Conservation (phyloP, 2,113 vertebrate species). For the Hymenochirus boettgeri region DNA sequence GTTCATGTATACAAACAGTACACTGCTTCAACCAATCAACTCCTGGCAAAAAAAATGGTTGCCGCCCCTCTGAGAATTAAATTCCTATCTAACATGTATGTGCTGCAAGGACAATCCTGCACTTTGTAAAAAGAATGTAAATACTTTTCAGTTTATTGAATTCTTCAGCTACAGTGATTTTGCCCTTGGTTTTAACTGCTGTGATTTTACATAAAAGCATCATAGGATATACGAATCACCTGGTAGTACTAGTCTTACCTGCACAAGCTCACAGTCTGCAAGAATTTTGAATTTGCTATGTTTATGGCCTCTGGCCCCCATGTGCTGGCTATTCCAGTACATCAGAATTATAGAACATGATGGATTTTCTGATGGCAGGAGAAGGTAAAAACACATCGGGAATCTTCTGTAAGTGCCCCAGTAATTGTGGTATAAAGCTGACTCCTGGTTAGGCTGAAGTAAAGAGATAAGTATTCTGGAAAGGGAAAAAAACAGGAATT, state of each 20-base stretch:
- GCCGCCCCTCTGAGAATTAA: not conserved
- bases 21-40: not conserved
- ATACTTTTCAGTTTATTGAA: not conserved
- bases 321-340: not conserved
- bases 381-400: not conserved
- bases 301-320: too few species aligned
- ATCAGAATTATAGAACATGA: not conserved
- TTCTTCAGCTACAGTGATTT: too few species aligned
- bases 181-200: too few species aligned
- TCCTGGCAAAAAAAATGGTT: not conserved
- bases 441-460: not conserved
- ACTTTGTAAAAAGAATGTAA: not conserved
- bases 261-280: too few species aligned
- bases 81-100: not conserved
- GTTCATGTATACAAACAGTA: not conserved
- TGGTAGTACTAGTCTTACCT: too few species aligned
- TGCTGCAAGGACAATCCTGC: not conserved
- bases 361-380: not conserved
- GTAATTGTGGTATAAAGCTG: not conserved
- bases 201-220: too few species aligned
- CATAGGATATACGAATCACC: too few species aligned
- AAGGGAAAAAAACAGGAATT: not conserved
- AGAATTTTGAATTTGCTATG: too few species aligned
- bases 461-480: not conserved
- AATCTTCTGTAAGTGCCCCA: not conserved